A percentile compares a stretch with the other conserved stretches of the same genome.
Conservation (phyloP, 2,888 invertebrate genomes). For the Archips crataeganus region DNA sequence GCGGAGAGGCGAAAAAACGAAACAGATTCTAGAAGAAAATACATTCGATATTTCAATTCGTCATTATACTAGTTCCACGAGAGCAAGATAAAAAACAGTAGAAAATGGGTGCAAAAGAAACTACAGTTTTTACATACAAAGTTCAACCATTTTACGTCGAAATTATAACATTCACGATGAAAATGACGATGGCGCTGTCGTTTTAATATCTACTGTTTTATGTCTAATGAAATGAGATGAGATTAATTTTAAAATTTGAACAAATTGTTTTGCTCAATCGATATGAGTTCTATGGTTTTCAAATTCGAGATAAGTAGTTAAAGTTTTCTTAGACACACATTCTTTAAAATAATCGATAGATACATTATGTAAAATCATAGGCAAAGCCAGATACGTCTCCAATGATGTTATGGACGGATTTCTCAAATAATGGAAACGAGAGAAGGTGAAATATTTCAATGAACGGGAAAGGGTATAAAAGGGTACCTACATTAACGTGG, state of each 20-base stretch:
- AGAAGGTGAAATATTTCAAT: not conserved
- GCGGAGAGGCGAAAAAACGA: too few relatives aligned
- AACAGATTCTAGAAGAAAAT: too few relatives aligned
- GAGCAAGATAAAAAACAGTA: too few relatives aligned
- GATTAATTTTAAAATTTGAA: not conserved
- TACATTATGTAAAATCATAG: not conserved
- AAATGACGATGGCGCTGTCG: too few relatives aligned
- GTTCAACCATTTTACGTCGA: too few relatives aligned
- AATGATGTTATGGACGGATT: not conserved
- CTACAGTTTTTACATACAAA: too few relatives aligned
- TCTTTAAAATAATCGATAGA: not conserved
- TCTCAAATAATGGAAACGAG: not conserved
- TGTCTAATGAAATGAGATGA: not conserved
- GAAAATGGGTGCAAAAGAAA: too few relatives aligned
- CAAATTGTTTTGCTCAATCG: not conserved
- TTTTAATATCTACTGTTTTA: too few relatives aligned
- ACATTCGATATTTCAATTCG: too few relatives aligned
- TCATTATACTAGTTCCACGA: too few relatives aligned
- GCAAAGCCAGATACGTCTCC: not conserved
- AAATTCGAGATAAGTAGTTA: not conserved
- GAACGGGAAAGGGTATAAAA: constrained; percentile 7
- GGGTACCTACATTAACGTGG: not conserved
- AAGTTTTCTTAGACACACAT: not conserved
- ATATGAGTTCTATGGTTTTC: not conserved
- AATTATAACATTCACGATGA: too few relatives aligned